Evolutionary conservation across 1,140 invertebrate species (phyloP).

Genomic region (Parasteatoda tepidariorum): DNA sequence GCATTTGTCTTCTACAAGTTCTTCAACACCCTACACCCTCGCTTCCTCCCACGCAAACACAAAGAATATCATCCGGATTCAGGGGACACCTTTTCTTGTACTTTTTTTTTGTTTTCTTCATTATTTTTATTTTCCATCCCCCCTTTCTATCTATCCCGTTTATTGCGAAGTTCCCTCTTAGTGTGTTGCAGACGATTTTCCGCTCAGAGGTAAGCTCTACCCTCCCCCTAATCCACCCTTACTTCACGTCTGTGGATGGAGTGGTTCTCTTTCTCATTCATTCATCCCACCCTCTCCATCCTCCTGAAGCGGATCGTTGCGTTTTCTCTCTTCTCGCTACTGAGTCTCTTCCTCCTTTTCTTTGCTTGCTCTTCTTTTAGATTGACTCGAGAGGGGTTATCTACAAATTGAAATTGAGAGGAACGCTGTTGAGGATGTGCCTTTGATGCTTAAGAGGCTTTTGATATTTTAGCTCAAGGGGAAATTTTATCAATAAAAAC

Average conservation of each 20-base stretch:
- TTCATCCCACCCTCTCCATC: background rate
- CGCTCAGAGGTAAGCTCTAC: slow-evolving; percentile 21
- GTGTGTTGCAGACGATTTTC: slow-evolving; percentile 36
- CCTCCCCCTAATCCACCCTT: no score
- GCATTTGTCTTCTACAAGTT: slow-evolving; percentile 47
- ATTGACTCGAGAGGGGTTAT: background rate
- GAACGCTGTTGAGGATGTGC: no score
- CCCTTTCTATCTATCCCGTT: background rate
- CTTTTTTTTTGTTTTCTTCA: slow-evolving; percentile 5
- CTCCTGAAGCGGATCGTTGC: slow-evolving; percentile 18
- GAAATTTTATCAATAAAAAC: background rate
- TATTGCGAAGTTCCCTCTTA: slow-evolving; percentile 18
- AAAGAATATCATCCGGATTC: slow-evolving; percentile 49
- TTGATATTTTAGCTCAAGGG: background rate
- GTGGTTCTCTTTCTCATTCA: background rate
- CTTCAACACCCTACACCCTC: slow-evolving; percentile 20
- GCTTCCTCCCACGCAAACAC: slow-evolving; percentile 23
- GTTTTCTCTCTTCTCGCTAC: slow-evolving; percentile 17
- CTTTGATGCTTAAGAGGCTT: no score
- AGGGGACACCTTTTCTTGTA: background rate
- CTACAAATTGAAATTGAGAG: background rate
- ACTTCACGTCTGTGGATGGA: slow-evolving; percentile 1
- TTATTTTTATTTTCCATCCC: background rate
- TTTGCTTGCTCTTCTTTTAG: background rate
- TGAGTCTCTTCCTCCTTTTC: background rate